Base-by-base conservation (phyloP, 2,888 invertebrate species). In the Mythimna ferrago region DNA sequence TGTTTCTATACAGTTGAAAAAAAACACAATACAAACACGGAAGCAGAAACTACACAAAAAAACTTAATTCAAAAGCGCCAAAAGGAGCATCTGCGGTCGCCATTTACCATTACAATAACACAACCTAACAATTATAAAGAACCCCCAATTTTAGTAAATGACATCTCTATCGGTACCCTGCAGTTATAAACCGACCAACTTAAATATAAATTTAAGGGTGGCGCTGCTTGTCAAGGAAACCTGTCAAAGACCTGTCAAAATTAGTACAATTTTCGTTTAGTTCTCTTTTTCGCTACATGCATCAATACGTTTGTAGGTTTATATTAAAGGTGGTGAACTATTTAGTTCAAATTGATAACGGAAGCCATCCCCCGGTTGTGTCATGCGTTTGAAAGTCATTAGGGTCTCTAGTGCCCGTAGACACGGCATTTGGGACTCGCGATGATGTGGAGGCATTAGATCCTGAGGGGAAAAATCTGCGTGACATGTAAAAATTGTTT, bases 271-370 rank as follows among this genome's bases (percentile, higher is more conserved):
- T 57, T 48, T 11, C 5, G 32, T 32, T 60, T 62, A 71, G 54
- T 78, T 74, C 51, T 9, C 0, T 16, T n/a, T 75, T 75, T 78
- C 1, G 11, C 74, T 61, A 16, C 16, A 11, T 1, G 56, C 21
- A n/a, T 51, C 6, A 6, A 5, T 61, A 62, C 62, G 11, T 71
- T 61, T 11, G 54, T 71, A 0, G 21, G 41, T 35, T 51, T 19
- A 32, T 51, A 56, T 51, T 61, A 51, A 71, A 91, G 89, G 92
- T 93, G 91, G 91, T 87, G 85, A 92, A 92, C 89, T 89, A 88
- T 92, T 90, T 86, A 79, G 78, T 84, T 81, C 68, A 88, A 91
- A 90, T 90, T 89, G 92, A 89, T 89, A 92, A 90, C 92, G 93
- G 93, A 93, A 93, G 91, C 87, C 86, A 88, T 87, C 86, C 89